Evolutionary conservation across 1,140 invertebrate species (phyloP), one percentile per base, ranked within the genome.

Genomic region (Gryllus bimaculatus): DNA sequence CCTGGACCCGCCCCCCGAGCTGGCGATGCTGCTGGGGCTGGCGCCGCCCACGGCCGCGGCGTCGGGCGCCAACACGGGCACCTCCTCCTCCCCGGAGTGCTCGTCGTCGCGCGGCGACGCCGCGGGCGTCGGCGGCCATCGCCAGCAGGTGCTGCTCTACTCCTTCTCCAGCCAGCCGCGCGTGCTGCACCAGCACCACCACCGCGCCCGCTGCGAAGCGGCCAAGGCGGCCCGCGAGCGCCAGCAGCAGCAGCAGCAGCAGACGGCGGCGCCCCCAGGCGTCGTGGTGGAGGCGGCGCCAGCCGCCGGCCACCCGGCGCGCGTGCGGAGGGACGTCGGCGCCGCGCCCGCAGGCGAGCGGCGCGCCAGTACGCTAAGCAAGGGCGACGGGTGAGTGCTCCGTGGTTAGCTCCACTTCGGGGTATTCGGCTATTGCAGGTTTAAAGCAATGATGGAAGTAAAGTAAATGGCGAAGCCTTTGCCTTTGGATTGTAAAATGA

Each of bases 1-100:
- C 83, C 84, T 95, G 76, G 90, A 92, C 83, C 93, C 93, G 2
- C 92, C 93, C 0, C 90, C 92, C 26, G 91, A 93, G 82, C 86
- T 93, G 66, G 92, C 93, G 0, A 85, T 86, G 20, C 86, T 92
- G 2, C 86, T 92, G 7, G 91, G 91, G 0, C 86, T 92, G 66
- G 85, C 88, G 18, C 83, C 87, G 80, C 54, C 54, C 54, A 66
- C 10, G 10, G 18, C 10, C 18, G 54, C 54, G 54, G 54, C 18
- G 10, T 66, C 54, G 10, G 87, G 86, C 74, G 83, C 84, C 49
- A 83, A 81, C 78, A 83, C 75, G 78, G 83, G 82, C 79, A 82
- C n/a, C 47, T 79, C 12, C 82, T 82, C 47, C 83, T 73, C 47
- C 7, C 84, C 15, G 76, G 79, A 74, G 80, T 80, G 26, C 75